A percentile compares a stretch with the other conserved stretches of the same genome.
These are phyloP conservation scores for Telmatochromis sp. DNA, from an alignment of 2,113 vertebrate species.

Conservation along the genomic window DNA sequence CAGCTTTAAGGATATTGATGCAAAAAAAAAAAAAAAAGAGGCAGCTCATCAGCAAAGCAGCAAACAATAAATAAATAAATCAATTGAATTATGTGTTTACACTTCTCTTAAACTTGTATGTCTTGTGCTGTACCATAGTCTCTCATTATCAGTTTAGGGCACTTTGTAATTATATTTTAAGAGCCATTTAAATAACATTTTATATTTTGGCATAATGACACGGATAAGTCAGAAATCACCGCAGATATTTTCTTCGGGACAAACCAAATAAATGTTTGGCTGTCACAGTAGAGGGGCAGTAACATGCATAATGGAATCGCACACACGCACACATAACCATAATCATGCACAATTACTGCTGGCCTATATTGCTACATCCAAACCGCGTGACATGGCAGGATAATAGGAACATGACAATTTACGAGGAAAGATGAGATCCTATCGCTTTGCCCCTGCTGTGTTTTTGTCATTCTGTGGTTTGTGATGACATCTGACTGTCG, in stretches of 20 bases:
- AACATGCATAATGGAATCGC: neutral
- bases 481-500: neutral
- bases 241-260: neutral
- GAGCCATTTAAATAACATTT: neutral
- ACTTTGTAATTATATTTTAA: neutral
- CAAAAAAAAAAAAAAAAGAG: neutral
- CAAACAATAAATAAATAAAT: neutral
- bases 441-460: neutral
- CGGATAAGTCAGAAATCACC: neutral
- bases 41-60: neutral
- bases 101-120: neutral
- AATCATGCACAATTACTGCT: neutral
- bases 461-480: neutral
- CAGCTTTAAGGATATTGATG: neutral
- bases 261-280: neutral
- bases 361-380: constrained; percentile 17
- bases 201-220: neutral
- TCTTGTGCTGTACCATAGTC: neutral
- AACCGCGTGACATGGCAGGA: neutral
- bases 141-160: neutral
- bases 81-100: neutral
- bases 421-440: neutral
- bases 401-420: constrained; percentile 32
- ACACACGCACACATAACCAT: neutral
- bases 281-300: neutral